phyloP scores from a whole-genome alignment of 2,888 invertebrate genomes.

The Troides helena region DNA sequence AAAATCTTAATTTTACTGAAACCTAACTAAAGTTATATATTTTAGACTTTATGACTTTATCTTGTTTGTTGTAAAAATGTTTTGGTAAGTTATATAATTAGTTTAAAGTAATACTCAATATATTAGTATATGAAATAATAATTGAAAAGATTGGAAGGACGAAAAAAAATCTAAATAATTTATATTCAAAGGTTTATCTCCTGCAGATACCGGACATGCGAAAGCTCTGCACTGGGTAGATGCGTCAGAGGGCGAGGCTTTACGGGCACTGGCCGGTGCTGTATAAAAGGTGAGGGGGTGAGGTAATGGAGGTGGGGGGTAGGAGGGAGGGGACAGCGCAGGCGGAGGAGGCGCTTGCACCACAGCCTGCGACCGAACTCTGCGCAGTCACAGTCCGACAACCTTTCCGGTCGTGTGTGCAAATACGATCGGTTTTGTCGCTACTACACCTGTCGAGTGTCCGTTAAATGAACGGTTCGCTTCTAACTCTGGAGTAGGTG shows the following conservation, averaged over 20 bases:
- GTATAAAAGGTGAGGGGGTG: slow-evolving; percentile 33
- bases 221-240: slow-evolving; percentile 63
- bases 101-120: neutral
- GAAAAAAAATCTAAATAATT: neutral
- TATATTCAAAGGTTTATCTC: slow-evolving; percentile 34
- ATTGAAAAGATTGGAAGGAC: neutral
- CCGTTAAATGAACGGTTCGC: slow-evolving; percentile 68
- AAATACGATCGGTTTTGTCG: slow-evolving; percentile 59
- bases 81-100: no score
- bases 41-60: no score
- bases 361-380: slow-evolving; percentile 35
- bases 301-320: slow-evolving; percentile 30
- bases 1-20: no score
- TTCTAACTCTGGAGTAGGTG: slow-evolving; percentile 69
- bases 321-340: slow-evolving; percentile 47
- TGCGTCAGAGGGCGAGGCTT: slow-evolving; percentile 48
- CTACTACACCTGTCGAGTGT: slow-evolving; percentile 67
- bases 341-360: slow-evolving; percentile 50
- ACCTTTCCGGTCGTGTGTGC: slow-evolving; percentile 68
- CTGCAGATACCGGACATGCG: slow-evolving; percentile 56
- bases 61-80: no score
- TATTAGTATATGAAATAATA: neutral
- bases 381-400: slow-evolving; percentile 76
- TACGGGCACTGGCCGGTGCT: slow-evolving; percentile 39
- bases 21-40: no score